These are phyloP conservation scores for Orchesella cincta DNA, from an alignment of 1,140 invertebrate species.

Conservation along the genomic window DNA sequence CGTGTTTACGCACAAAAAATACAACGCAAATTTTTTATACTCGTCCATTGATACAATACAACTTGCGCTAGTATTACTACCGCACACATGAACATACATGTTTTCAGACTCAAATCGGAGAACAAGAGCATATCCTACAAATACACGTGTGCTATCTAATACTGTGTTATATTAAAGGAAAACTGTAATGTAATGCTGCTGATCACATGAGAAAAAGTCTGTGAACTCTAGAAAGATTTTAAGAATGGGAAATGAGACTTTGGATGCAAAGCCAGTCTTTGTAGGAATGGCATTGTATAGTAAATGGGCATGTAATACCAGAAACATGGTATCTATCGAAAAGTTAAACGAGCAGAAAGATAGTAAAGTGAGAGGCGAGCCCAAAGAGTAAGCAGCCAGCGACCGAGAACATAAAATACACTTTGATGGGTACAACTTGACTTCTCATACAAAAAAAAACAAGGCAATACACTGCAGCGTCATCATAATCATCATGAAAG, in stretches of 20 bases:
- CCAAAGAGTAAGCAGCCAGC: not conserved
- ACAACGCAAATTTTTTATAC: no score
- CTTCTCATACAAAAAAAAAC: not conserved
- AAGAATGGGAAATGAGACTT: not conserved
- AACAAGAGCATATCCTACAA: no score
- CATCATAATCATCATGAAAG: not conserved
- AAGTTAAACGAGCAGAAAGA: not conserved
- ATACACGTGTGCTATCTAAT: no score
- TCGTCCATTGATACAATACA: no score
- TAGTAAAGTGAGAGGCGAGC: not conserved
- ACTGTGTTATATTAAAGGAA: no score
- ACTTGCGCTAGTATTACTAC: no score
- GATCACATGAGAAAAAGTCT: not conserved
- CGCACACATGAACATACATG: no score
- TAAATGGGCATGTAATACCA: no score
- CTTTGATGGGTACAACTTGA: not conserved
- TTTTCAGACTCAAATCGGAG: no score
- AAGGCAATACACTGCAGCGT: not conserved
- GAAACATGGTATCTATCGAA: no score
- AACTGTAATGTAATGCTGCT: no score
- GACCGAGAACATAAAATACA: not conserved
- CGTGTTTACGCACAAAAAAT: no score
- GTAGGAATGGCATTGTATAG: not conserved
- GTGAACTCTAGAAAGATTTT: not conserved
- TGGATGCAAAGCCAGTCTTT: not conserved